These are phyloP conservation scores for Meloidogyne hapla DNA, from an alignment of 1,140 invertebrate species.

Conservation along the genomic window DNA sequence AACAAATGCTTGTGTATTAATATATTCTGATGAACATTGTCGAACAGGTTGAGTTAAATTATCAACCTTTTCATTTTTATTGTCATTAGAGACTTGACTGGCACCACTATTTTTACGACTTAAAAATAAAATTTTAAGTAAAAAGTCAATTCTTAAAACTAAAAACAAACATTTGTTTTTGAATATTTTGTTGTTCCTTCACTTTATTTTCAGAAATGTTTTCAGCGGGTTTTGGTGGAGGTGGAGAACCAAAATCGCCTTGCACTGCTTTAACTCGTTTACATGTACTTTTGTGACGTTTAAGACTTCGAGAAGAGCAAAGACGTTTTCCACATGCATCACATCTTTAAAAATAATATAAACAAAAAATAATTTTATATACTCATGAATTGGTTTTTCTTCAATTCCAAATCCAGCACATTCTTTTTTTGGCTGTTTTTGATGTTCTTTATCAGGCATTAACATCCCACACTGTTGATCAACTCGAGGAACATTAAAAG, in stretches of 20 bases:
- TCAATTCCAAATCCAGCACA: neutral
- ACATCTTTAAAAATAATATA: constrained; percentile 9
- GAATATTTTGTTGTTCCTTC: neutral
- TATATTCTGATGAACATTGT: neutral
- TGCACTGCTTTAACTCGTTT: constrained; percentile 3
- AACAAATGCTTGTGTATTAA: neutral
- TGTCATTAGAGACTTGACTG: neutral
- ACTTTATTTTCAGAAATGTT: neutral
- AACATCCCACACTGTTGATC: neutral
- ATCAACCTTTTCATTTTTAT: neutral
- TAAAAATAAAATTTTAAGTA: neutral
- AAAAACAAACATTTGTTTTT: constrained; percentile 2
- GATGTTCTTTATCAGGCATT: neutral
- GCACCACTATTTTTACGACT: neutral
- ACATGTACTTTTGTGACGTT: constrained; percentile 24
- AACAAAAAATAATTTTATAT: neutral
- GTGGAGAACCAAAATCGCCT: neutral
- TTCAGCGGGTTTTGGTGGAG: neutral
- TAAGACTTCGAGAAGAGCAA: constrained; percentile 26
- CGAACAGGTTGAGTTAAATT: neutral
- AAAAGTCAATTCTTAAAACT: neutral
- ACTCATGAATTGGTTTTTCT: neutral
- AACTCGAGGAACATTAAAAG: neutral
- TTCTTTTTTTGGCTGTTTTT: neutral
- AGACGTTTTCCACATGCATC: constrained; percentile 10